Conservation (phyloP, 2,113 vertebrate genomes). For the Galbula dea region DNA sequence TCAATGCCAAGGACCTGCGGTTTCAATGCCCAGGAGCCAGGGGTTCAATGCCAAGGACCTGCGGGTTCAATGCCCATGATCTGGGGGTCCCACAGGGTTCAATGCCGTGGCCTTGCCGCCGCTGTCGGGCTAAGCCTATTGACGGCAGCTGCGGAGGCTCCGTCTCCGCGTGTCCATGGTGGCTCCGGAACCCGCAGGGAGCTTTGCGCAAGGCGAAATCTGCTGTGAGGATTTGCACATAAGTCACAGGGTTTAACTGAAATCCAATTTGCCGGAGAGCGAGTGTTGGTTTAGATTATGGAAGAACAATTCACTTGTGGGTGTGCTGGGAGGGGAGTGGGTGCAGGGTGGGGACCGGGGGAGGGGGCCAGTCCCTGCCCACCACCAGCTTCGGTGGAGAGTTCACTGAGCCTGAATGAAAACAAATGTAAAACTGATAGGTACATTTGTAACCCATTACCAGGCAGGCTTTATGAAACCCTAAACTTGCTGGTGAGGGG, state of each 20-base stretch:
- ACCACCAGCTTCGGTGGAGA: neutral
- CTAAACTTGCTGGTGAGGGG: slow-evolving; percentile 28
- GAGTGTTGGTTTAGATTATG: slow-evolving; percentile 65
- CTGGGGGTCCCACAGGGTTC: neutral
- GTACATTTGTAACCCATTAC: slow-evolving; percentile 71
- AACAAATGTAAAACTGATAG: slow-evolving; percentile 66
- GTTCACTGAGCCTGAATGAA: slow-evolving; percentile 47
- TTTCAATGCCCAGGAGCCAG: neutral
- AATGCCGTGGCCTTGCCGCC: rapidly evolving
- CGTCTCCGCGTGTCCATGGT: neutral
- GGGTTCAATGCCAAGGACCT: neutral
- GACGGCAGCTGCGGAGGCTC: neutral
- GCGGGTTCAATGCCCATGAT: neutral
- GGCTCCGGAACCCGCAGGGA: neutral
- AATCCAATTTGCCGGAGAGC: slow-evolving; percentile 42
- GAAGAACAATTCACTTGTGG: slow-evolving; percentile 50
- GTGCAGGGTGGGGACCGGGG: neutral
- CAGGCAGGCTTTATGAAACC: slow-evolving; percentile 56
- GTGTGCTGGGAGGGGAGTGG: neutral
- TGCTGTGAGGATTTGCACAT: slow-evolving; percentile 51
- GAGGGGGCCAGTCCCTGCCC: neutral
- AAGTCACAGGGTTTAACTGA: slow-evolving; percentile 40
- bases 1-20: rapidly evolving
- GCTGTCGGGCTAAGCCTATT: neutral
- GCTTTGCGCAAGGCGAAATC: slow-evolving; percentile 45